Evolutionary conservation across 2,797 vertebrate genomes (phyloP), one percentile per base, ranked within the genome.

Genomic region (Synaphobranchus kaupii): DNA sequence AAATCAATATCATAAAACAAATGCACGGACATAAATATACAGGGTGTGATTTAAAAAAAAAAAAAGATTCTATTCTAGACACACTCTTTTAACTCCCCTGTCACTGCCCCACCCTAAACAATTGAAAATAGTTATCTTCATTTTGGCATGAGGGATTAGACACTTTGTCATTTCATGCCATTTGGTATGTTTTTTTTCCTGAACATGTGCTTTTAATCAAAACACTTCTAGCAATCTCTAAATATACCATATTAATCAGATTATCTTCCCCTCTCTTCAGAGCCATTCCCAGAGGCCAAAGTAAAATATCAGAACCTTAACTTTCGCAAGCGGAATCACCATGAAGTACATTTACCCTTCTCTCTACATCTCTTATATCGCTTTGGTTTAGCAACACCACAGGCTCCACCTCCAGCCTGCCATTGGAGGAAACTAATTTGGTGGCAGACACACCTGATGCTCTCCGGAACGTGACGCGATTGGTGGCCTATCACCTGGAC

Each of bases 301-400:
- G 83, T 44, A 76, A 84, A 87, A 87, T 66, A 80, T 86, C 44
- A 84, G 76, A 76, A 54, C 85, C 80, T 83, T 9, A 6, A 63
- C 81, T 50, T 56, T 34, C 63, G 85, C 28, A 68, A 88, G 80
- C 85, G 20, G 28, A 84, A 22, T 10, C 28, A 44, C 28, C 44
- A 56, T 50, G 22, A 81, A 58, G 82, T 22, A 88, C 9, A 50
- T 63, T 66, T 47, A 52, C 31, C 48, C 58, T 17, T 63, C 25
- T 54, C 52, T 73, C 82, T 44, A 54, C 39, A 86, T 84, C 82
- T 60, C 44, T n/a, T n/a, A n/a, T n/a, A n/a, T n/a, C n/a, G 31
- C 85, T 84, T 86, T 88, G 88, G 82, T 86, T 84, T 28, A 86
- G 66, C 84, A 84, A 84, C 50, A 84, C 48, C 81, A 84, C 63